These are phyloP conservation scores for Phrynocephalus guinanensis DNA, from an alignment of 2,797 vertebrate genomes.

Conservation along the genomic window DNA sequence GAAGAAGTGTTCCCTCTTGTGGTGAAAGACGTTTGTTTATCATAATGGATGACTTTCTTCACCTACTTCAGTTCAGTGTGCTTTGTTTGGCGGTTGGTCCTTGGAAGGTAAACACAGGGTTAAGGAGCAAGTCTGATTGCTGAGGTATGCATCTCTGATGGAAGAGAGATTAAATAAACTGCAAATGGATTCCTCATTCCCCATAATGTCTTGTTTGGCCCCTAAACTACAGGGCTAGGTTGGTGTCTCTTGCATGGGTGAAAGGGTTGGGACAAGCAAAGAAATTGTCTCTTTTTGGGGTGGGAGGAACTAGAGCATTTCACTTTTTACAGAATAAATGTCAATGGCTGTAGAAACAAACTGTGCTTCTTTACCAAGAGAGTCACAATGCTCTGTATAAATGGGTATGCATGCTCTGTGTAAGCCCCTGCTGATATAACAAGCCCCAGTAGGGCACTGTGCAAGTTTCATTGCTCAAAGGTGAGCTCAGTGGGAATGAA, in stretches of 20 bases:
- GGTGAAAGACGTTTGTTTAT: too few relatives aligned
- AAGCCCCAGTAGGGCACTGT: not conserved
- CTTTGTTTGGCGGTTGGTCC: too few relatives aligned
- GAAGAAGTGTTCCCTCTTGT: too few relatives aligned
- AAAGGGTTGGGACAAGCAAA: not conserved
- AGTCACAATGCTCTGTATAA: not conserved
- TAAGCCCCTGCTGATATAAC: slow-evolving; percentile 6
- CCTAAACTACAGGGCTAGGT: not conserved
- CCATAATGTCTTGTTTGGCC: not conserved
- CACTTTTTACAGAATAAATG: not conserved
- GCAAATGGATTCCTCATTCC: not conserved
- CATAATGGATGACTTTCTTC: too few relatives aligned
- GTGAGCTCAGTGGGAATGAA: slow-evolving; percentile 12
- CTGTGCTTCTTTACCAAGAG: not conserved
- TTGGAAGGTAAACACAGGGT: too few relatives aligned
- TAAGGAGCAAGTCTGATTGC: too few relatives aligned
- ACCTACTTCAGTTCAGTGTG: too few relatives aligned
- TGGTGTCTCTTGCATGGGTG: too few relatives aligned
- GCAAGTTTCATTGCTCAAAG: slow-evolving; percentile 24
- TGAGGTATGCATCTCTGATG: too few relatives aligned
- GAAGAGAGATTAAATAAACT: too few relatives aligned
- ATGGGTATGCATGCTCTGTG: not conserved
- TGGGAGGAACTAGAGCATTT: not conserved
- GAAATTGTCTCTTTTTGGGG: not conserved
- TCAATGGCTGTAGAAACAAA: not conserved